A percentile compares a stretch with the other conserved stretches of the same genome.
Evolutionary conservation across 2,888 invertebrate genomes (phyloP).

Genomic region (Ceratothoa steindachneri): DNA sequence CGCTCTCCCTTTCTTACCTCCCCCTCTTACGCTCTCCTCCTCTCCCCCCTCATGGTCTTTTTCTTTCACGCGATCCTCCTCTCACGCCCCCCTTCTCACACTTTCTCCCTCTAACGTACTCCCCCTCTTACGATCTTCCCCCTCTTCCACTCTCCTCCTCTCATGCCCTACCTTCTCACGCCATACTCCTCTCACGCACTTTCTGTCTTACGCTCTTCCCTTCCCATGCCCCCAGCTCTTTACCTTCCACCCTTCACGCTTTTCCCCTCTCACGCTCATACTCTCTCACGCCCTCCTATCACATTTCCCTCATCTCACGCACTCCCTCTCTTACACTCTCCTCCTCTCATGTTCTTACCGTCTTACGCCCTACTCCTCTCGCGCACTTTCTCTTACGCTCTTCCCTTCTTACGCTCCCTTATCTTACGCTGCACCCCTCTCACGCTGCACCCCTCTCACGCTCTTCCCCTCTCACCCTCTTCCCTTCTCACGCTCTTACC

Average conservation of each 20-base stretch:
- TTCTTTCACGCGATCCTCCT: not conserved
- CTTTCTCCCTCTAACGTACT: not conserved
- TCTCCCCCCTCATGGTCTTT: not conserved
- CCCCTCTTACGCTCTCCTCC: not conserved
- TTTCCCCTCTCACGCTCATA: not conserved
- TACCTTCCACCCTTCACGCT: not conserved
- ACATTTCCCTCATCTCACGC: not conserved
- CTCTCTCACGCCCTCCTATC: not conserved
- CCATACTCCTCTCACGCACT: not conserved
- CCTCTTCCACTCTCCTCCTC: not conserved
- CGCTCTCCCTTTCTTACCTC: not conserved
- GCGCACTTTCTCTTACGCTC: not conserved
- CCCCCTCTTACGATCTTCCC: not conserved
- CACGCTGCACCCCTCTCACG: not conserved
- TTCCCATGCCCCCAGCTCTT: not conserved
- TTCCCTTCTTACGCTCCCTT: not conserved
- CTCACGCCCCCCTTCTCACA: not conserved
- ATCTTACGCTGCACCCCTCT: not conserved
- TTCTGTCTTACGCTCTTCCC: not conserved
- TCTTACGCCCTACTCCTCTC: not conserved
- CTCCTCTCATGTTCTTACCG: not conserved
- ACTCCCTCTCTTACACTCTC: not conserved
- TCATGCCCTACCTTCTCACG: not conserved
- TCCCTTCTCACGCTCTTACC: not conserved
- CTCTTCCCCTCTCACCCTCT: not conserved